phyloP scores from a whole-genome alignment of 2,888 invertebrate genomes.

The Ischnus inquisitorius region DNA sequence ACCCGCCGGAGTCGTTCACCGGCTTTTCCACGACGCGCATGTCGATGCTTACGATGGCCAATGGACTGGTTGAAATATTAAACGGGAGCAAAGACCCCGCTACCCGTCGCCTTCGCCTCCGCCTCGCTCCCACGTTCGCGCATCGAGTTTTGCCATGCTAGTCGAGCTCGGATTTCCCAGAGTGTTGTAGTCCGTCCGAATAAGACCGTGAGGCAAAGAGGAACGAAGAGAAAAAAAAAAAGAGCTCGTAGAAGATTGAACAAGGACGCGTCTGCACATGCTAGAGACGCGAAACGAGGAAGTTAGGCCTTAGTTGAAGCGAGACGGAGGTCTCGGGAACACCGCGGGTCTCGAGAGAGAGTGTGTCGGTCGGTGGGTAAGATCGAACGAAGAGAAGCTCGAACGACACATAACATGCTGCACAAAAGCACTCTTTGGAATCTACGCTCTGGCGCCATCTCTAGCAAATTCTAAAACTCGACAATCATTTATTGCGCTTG shows the following conservation, averaged over 20 bases:
- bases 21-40: conserved; percentile 74
- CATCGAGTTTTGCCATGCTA: conserved; percentile 51
- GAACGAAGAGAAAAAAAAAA: neutral
- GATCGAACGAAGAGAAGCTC: conserved; percentile 19
- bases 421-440: conserved; percentile 27
- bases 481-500: conserved; percentile 13
- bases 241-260: neutral
- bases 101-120: conserved; percentile 31
- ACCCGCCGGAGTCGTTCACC: conserved; percentile 57
- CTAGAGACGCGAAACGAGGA: conserved; percentile 15
- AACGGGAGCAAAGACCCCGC: conserved; percentile 83
- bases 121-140: conserved; percentile 19
- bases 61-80: conserved; percentile 85
- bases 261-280: neutral
- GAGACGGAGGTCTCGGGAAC: conserved; percentile 11
- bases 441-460: conserved; percentile 27
- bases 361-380: conserved; percentile 13
- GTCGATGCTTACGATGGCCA: conserved; percentile 82
- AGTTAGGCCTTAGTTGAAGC: conserved; percentile 4
- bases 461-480: conserved; percentile 15
- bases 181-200: neutral
- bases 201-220: neutral
- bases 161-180: conserved; percentile 60
- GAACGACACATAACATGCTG: conserved; percentile 16
- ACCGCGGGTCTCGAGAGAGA: neutral